Conservation (phyloP, 2,113 vertebrate species). For the Oreotrochilus melanogaster region DNA sequence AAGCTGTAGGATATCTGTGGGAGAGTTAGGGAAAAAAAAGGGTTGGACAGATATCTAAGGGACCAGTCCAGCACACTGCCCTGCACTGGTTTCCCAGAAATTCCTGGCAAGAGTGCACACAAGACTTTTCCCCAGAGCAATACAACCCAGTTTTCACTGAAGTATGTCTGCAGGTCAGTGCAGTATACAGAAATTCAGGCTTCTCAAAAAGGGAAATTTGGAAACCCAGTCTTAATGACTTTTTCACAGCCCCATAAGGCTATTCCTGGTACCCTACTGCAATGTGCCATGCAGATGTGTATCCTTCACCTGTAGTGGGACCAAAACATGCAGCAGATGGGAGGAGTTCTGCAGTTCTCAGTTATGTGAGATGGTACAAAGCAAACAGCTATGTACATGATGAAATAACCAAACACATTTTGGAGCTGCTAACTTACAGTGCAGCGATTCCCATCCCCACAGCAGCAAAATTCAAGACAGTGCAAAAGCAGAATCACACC, state of each 20-base stretch:
- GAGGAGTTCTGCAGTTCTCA: background rate
- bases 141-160: background rate
- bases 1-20: background rate
- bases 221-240: background rate
- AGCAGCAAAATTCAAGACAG: background rate
- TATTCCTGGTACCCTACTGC: background rate
- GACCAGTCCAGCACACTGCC: background rate
- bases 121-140: background rate
- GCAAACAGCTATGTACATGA: background rate
- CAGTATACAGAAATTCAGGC: background rate
- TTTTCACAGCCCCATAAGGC: background rate
- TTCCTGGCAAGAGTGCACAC: background rate
- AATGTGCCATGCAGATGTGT: fast-evolving
- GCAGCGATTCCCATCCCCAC: background rate
- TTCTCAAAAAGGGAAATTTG: background rate
- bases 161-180: background rate
- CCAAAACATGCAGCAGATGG: background rate
- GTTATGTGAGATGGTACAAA: background rate
- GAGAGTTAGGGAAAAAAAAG: background rate
- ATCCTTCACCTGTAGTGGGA: background rate
- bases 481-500: background rate
- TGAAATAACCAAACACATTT: fast-evolving
- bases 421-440: background rate
- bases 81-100: background rate
- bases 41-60: background rate